These are phyloP conservation scores for Diplodus sargus DNA, from an alignment of 2,797 vertebrate species.

Conservation along the genomic window DNA sequence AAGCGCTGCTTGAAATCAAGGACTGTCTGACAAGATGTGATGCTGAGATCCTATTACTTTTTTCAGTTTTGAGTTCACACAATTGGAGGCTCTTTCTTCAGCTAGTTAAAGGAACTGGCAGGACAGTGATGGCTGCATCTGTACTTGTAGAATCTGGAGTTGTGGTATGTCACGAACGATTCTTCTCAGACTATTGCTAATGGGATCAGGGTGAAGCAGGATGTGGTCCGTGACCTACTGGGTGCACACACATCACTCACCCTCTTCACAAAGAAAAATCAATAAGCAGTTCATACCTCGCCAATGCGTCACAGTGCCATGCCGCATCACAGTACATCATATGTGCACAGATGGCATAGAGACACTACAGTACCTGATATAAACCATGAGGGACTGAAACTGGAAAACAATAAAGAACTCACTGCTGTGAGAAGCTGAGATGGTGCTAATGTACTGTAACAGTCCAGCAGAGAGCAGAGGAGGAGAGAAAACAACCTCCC, in stretches of 20 bases:
- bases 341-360: neutral
- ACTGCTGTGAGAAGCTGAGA: neutral
- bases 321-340: neutral
- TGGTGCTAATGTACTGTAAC: neutral
- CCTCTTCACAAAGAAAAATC: neutral
- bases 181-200: neutral
- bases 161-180: no score
- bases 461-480: neutral
- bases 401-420: neutral
- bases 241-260: neutral
- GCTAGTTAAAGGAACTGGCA: no score
- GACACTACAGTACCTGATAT: neutral
- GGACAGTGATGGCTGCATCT: no score
- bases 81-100: neutral
- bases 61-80: neutral
- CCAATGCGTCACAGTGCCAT: neutral
- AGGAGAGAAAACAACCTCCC: neutral
- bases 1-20: neutral
- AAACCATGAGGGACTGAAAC: neutral
- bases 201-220: neutral
- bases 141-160: neutral
- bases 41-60: neutral
- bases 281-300: neutral
- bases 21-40: conserved; percentile 4
- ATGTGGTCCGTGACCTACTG: neutral